phyloP scores from a whole-genome alignment of 2,888 invertebrate genomes.

The Limnephilus auricula region DNA sequence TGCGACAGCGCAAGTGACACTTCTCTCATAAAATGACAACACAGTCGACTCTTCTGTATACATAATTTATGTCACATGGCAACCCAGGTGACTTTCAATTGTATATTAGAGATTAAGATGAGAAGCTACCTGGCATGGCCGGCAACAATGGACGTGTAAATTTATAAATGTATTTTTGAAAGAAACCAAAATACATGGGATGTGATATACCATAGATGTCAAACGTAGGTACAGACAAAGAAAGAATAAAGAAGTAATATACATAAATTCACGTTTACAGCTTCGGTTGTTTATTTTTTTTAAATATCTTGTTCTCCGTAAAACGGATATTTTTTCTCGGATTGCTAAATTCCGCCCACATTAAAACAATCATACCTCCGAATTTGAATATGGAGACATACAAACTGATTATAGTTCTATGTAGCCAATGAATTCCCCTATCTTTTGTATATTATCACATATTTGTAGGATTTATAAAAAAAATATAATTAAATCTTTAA shows the following conservation, averaged over 20 bases:
- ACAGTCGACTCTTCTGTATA: not conserved
- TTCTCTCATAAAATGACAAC: not conserved
- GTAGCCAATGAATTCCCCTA: too few relatives aligned
- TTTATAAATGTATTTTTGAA: not conserved
- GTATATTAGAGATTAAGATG: not conserved
- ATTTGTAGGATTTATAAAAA: too few relatives aligned
- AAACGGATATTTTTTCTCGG: too few relatives aligned
- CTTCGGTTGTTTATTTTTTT: too few relatives aligned
- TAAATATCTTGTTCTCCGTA: too few relatives aligned
- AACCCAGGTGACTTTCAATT: conserved; percentile 9
- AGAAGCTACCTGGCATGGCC: not conserved
- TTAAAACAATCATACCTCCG: too few relatives aligned
- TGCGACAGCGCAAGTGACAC: too few relatives aligned
- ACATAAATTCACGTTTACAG: not conserved
- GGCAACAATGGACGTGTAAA: conserved; percentile 2
- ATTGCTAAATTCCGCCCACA: too few relatives aligned
- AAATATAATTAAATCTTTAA: too few relatives aligned
- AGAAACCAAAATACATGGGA: not conserved
- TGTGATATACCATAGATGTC: not conserved
- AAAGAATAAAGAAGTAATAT: not conserved
- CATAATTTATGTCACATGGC: not conserved
- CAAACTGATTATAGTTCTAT: too few relatives aligned
- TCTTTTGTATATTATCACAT: too few relatives aligned
- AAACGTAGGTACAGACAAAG: not conserved
- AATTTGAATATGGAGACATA: too few relatives aligned